Evolutionary conservation across 2,888 invertebrate species (phyloP).

Genomic region (Oxyscelio sp.): DNA sequence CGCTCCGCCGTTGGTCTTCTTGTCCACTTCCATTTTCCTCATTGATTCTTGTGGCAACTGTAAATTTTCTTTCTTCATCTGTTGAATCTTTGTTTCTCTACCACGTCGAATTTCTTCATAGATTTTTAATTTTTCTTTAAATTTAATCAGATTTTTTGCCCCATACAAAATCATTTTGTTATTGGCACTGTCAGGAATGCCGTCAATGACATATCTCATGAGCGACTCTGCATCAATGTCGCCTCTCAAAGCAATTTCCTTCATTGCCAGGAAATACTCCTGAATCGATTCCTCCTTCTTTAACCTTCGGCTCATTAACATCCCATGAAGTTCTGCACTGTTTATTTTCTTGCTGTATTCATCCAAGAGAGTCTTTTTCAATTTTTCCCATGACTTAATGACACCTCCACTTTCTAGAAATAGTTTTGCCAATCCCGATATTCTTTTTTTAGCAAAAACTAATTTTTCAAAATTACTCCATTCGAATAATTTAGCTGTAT

Average conservation of each 20-base stretch:
- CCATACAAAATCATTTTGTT: constrained; percentile 60
- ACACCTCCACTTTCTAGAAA: constrained; percentile 35
- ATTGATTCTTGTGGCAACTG: background rate
- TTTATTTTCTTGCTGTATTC: constrained; percentile 39
- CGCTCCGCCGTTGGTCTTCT: background rate
- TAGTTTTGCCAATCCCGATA: constrained; percentile 34
- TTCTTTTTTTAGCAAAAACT: constrained; percentile 37
- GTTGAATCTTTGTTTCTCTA: background rate
- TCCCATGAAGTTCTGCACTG: constrained; percentile 27
- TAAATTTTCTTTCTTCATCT: background rate
- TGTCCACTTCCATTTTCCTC: background rate
- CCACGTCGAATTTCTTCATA: constrained; percentile 37
- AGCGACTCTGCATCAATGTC: constrained; percentile 42
- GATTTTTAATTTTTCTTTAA: constrained; percentile 44
- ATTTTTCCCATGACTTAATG: constrained; percentile 23
- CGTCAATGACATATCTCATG: constrained; percentile 66
- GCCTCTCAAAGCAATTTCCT: constrained; percentile 33
- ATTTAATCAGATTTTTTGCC: constrained; percentile 16
- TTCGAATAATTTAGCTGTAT: constrained; percentile 25
- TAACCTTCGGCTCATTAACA: constrained; percentile 22
- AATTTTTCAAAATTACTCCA: constrained; percentile 53
- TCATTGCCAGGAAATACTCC: constrained; percentile 51
- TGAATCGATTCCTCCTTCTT: constrained; percentile 48
- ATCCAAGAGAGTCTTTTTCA: constrained; percentile 12
- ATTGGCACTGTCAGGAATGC: constrained; percentile 53